Evolutionary conservation across 2,888 invertebrate species (phyloP).

Genomic region (Hyposoter didymator): DNA sequence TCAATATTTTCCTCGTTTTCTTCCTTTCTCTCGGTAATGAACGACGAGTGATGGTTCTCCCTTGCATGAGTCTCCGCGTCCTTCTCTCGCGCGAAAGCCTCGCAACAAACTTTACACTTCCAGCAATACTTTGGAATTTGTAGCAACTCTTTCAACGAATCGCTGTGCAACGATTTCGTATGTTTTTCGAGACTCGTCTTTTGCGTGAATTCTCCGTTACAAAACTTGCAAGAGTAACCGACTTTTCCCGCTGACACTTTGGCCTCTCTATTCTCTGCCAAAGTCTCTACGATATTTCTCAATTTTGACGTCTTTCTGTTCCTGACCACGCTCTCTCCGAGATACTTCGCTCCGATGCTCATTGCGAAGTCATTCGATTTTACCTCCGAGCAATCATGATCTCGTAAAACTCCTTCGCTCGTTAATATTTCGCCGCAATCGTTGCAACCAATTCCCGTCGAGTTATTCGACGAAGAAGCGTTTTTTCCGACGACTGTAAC

Average conservation of each 20-base stretch:
- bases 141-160: slow-evolving; percentile 64
- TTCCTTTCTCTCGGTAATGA: not conserved
- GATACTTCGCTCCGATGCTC: not conserved
- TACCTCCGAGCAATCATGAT: slow-evolving; percentile 2
- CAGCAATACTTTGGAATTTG: slow-evolving; percentile 66
- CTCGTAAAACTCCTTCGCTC: not conserved
- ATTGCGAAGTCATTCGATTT: not conserved
- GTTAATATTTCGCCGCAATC: not conserved
- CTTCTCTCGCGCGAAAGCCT: slow-evolving; percentile 72
- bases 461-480: not conserved
- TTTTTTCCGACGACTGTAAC: not conserved
- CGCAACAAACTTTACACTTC: slow-evolving; percentile 73
- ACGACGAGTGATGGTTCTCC: slow-evolving; percentile 44
- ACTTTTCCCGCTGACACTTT: not conserved
- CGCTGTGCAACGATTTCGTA: slow-evolving; percentile 70
- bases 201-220: slow-evolving; percentile 75
- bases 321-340: not conserved
- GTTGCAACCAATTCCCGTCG: not conserved
- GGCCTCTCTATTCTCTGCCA: not conserved
- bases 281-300: not conserved
- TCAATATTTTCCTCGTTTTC: not conserved
- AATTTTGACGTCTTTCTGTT: slow-evolving; percentile 56
- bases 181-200: slow-evolving; percentile 77
- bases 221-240: slow-evolving; percentile 73
- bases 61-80: slow-evolving; percentile 70